Evolutionary conservation across 2,113 vertebrate species (phyloP), one percentile per base, ranked within the genome.

Genomic region (Pluvianellus socialis): DNA sequence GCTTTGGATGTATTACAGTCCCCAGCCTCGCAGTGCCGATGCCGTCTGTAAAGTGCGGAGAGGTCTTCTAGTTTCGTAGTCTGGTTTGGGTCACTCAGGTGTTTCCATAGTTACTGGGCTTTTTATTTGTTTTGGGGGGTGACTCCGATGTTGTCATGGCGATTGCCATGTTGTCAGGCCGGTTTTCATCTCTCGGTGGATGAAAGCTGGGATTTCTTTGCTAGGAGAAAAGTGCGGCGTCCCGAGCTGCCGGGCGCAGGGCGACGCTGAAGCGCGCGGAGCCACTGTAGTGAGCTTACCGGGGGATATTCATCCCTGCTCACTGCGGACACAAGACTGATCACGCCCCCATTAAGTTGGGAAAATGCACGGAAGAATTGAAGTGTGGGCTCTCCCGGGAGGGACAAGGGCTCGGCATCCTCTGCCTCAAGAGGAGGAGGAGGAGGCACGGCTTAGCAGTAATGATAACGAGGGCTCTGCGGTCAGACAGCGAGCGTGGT

Each of bases 31-130:
- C 0, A 0, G n/a, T 17, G 32, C 53, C 1, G 1, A 30, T 7
- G 20, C 75, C 19, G 13, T 59, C 91, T 52, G 27, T 76, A 74
- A 80, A 58, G 68, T 9, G 73, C 4, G 0, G 61, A 3, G 5
- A 89, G 56, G 47, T 68, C 79, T 49, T 47, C 15, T 24, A 44
- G 76, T 50, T 80, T 80, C 81, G 87, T 58, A 45, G 22, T 28
- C 92, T 84, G 81, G 73, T 79, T 97, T 96, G 75, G 97, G 97
- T 97, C 95, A 96, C 91, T 96, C 83, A 28, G 68, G 80, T 95
- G 98, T 98, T 98, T 96, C 98, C 97, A 97, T 98, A 96, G 97
- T 92, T 95, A 98, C 97, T 88, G 88, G 84, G 86, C 86, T 94
- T 68, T 80, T 81, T 76, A 74, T 91, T 96, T 96, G 75, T 90